A percentile compares a stretch with the other conserved stretches of the same genome.
These are phyloP conservation scores for Chiroxiphia lanceolata DNA, from an alignment of 2,797 vertebrate genomes.

Conservation along the genomic window DNA sequence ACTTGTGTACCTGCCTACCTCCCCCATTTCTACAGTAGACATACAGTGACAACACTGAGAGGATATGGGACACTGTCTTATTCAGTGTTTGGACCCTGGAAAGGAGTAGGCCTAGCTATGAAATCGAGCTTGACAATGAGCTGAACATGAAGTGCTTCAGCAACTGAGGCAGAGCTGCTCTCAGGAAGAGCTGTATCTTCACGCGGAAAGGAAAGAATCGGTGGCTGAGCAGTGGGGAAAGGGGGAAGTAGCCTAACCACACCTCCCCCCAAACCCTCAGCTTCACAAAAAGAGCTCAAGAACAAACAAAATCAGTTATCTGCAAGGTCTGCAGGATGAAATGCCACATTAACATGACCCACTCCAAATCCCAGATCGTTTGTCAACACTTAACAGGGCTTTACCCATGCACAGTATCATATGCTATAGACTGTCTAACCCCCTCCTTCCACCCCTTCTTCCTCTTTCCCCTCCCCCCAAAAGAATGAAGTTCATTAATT, in stretches of 20 bases:
- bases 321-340: background rate
- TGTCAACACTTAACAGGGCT: conserved; percentile 56
- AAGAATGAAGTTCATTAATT: conserved; percentile 52
- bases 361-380: conserved; percentile 40
- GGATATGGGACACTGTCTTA: conserved; percentile 59
- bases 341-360: conserved; percentile 31
- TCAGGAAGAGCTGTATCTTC: conserved; percentile 69
- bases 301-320: conserved; percentile 32
- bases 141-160: conserved; percentile 63
- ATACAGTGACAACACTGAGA: conserved; percentile 63
- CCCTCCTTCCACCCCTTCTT: background rate
- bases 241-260: conserved; percentile 1
- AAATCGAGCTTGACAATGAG: conserved; percentile 48
- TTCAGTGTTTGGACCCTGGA: conserved; percentile 71
- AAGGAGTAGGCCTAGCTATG: conserved; percentile 51
- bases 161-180: conserved; percentile 65
- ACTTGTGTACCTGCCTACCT: conserved; percentile 13
- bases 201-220: conserved; percentile 51
- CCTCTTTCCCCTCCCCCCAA: background rate
- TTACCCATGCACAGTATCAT: conserved; percentile 52
- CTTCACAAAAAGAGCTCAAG: conserved; percentile 20
- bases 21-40: conserved; percentile 33
- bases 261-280: background rate
- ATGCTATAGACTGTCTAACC: conserved; percentile 36
- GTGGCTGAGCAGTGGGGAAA: conserved; percentile 11